Evolutionary conservation across 2,797 vertebrate species (phyloP).

Genomic region (Lates japonicus): DNA sequence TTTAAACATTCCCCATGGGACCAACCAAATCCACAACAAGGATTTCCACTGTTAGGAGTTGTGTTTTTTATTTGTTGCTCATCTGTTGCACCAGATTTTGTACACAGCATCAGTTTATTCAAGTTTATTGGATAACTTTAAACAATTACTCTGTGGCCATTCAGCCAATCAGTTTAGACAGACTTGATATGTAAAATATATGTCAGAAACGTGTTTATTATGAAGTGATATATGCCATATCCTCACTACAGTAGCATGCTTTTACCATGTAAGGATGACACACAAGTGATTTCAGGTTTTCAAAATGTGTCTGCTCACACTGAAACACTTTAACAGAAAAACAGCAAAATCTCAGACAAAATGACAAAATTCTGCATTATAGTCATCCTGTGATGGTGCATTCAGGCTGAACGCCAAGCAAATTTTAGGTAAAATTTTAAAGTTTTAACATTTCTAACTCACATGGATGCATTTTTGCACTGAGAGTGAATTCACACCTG

Average conservation of each 20-base stretch:
- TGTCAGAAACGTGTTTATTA: neutral
- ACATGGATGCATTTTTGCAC: neutral
- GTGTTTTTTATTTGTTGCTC: constrained; percentile 17
- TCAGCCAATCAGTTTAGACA: constrained; percentile 4
- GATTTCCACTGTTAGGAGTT: constrained; percentile 8
- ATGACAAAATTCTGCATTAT: neutral
- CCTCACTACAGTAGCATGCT: neutral
- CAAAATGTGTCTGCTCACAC: neutral
- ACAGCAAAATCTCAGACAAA: neutral
- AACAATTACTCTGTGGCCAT: neutral
- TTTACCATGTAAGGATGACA: neutral
- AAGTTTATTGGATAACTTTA: constrained; percentile 3
- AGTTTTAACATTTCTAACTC: neutral
- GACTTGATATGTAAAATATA: neutral
- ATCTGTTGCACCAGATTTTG: constrained; percentile 5
- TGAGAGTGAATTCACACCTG: neutral
- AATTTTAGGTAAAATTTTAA: neutral
- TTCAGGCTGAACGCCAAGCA: neutral
- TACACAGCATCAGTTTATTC: neutral
- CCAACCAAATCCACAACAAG: constrained; percentile 22
- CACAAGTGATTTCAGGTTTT: neutral
- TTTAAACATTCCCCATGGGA: constrained; percentile 58
- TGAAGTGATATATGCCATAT: neutral
- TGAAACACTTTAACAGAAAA: neutral
- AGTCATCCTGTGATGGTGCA: neutral